Base-by-base conservation (phyloP, 2,797 vertebrate species). In the Gephyroberyx darwinii region DNA sequence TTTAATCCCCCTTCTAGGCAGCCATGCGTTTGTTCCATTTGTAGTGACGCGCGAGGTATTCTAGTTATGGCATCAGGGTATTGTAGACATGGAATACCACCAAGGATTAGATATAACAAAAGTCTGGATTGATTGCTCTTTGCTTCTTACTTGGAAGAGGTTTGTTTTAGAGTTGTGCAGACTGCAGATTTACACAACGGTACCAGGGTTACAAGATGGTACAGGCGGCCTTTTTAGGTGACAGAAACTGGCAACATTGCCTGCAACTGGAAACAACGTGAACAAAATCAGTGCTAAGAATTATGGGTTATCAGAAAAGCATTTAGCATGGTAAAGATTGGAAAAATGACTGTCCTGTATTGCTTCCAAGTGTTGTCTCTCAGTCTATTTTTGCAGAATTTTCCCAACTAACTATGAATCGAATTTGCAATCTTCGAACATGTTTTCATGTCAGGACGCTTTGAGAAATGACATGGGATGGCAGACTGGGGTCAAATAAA, bases 1-100 rank as follows among this genome's bases (percentile, higher is more conserved):
- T 64, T 61, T 71, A 74, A 80, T 74, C 75, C 71, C 51, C 33
- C 55, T 35, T 30, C 5, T 0, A 45, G 53, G 53, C 61, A 4
- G 60, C 20, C 8, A 7, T 26, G 17, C 60, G 47, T 75, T 71
- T 64, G n/a, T 79, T 84, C 67, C 55, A 64, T 64, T 81, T 35
- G 39, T 12, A 66, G 53, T 67, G 74, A 76, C 39, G 52, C 8
- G 71, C 47, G 41, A 54, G 59, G 55, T 8, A 22, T 64, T 78
- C 48, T 45, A 31, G 37, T 67, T 43, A 14, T 79, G 69, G 63
- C 48, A 19, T 78, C 65, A 58, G 17, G 55, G 37, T 45, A 30
- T 52, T 33, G 19, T 31, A 2, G 73, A 62, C 31, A 68, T 54
- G 60, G 51, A 63, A 75, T 48, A 51, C 48, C 61, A 51, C 26